A percentile compares a stretch with the other conserved stretches of the same genome.
phyloP scores from a whole-genome alignment of 1,140 invertebrate species.

The Anthonomus grandis region DNA sequence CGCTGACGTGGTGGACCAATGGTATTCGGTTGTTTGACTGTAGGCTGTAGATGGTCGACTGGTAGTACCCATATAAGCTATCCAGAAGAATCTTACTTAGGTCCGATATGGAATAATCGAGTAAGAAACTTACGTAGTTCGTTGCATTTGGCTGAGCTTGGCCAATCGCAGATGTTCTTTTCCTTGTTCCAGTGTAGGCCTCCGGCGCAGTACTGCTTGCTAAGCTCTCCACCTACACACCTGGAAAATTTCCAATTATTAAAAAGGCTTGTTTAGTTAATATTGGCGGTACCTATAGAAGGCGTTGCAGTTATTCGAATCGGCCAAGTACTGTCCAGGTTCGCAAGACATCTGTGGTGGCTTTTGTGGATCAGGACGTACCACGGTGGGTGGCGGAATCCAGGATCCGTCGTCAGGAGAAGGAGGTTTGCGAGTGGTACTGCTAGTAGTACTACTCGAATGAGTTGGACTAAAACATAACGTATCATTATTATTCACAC shows the following conservation, averaged over 20 bases:
- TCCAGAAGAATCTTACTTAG: not conserved
- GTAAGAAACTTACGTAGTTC: conserved; percentile 36
- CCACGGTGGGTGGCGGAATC: conserved; percentile 47
- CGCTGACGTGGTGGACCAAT: conserved; percentile 9
- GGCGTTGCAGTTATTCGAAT: conserved; percentile 66
- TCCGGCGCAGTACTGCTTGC: conserved; percentile 67
- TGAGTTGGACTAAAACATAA: conserved; percentile 22
- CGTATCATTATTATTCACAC: no score
- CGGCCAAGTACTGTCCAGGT: conserved; percentile 62
- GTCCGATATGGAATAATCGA: not conserved
- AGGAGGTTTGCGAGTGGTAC: conserved; percentile 42
- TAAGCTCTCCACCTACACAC: conserved; percentile 66
- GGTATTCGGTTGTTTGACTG: conserved; percentile 24
- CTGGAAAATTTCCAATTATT: conserved; percentile 41
- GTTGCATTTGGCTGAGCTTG: conserved; percentile 65
- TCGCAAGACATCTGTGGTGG: conserved; percentile 52
- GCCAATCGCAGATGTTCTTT: conserved; percentile 75
- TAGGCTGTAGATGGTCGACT: conserved; percentile 2
- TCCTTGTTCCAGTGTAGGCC: conserved; percentile 76
- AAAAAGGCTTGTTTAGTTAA: not conserved
- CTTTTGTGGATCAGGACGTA: conserved; percentile 45
- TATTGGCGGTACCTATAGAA: conserved; percentile 54
- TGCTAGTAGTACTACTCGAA: conserved; percentile 40
- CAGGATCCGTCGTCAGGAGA: conserved; percentile 29
- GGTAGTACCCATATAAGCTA: conserved; percentile 7